Base-by-base conservation (phyloP, 2,113 vertebrate species). In the Xerus inauris region DNA sequence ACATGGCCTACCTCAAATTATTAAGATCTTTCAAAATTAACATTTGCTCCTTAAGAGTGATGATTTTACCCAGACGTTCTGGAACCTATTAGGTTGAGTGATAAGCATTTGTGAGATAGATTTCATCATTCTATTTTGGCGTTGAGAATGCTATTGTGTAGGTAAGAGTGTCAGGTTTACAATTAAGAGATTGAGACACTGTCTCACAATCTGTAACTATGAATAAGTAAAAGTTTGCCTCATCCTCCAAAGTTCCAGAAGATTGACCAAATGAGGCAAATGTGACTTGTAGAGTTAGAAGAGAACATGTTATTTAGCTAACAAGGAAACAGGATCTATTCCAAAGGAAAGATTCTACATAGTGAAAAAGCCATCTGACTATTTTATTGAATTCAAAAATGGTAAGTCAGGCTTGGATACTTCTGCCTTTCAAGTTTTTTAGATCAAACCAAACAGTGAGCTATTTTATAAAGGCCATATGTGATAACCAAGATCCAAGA, bases 251-350 rank as follows among this genome's bases (percentile, higher is more conserved):
- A 47, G 6, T 81, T 87, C 62, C 12, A 71, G 32, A 81, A 85
- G 42, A 54, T 90, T 40, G 65, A 97, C n/a, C 57, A 64, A 91
- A 3, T 24, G 76, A 90, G 85, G 20, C 24, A 84, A 91, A 67
- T 51, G n/a, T 72, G 42, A 35, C 7, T 75, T 75, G 4, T 94
- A 67, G 17, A 84, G 4, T 77, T 72, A 94, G 38, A 40, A 35
- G 77, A 94, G 17, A 91, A 49, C 32, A 80, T 92, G 87, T 95
- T 89, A 83, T 79, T 94, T 94, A 75, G 28, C 57, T 26, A 57
- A 91, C 26, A 75, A 54, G 30, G 24, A 69, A 96, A 94, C 28
- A 51, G 2, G 35, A 72, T 62, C 77, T 83, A 94, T 47, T 91
- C 26, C 30, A 94, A 92, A 77, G n/a, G 72, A 85, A 93, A 54